phyloP scores from a whole-genome alignment of 2,113 vertebrate species.

The Anolis sagrei region DNA sequence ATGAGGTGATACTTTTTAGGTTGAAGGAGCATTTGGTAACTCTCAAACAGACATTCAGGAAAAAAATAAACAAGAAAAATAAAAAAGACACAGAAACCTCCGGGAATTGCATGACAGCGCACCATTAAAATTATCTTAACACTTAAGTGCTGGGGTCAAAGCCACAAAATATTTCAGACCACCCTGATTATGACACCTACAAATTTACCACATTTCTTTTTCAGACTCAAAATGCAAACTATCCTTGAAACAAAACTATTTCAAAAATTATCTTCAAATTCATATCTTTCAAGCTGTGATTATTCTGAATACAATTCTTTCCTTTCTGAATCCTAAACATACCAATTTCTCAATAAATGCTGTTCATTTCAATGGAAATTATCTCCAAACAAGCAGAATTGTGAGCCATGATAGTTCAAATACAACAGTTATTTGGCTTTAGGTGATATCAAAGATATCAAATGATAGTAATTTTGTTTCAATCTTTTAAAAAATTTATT shows the following conservation, averaged over 20 bases:
- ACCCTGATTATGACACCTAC: neutral
- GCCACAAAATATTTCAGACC: neutral
- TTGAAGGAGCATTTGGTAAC: neutral
- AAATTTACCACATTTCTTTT: neutral
- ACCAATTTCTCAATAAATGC: neutral
- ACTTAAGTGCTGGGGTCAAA: neutral
- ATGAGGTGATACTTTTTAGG: neutral
- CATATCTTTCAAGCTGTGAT: neutral
- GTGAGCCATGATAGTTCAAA: too few relatives aligned
- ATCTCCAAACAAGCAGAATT: neutral
- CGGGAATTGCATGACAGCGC: neutral
- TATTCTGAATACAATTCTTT: neutral
- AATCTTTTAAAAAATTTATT: neutral
- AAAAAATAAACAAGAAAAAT: neutral
- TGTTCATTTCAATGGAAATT: neutral
- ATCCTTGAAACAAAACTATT: neutral
- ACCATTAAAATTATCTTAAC: neutral
- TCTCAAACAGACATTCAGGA: neutral
- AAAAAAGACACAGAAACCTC: constrained; percentile 3
- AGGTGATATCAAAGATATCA: too few relatives aligned
- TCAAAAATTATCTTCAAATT: neutral
- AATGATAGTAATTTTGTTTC: neutral
- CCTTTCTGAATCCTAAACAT: neutral
- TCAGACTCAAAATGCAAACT: neutral
- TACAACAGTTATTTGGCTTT: neutral